Conservation (phyloP, 1,140 invertebrate genomes). For the Drosophila chauvacae region DNA sequence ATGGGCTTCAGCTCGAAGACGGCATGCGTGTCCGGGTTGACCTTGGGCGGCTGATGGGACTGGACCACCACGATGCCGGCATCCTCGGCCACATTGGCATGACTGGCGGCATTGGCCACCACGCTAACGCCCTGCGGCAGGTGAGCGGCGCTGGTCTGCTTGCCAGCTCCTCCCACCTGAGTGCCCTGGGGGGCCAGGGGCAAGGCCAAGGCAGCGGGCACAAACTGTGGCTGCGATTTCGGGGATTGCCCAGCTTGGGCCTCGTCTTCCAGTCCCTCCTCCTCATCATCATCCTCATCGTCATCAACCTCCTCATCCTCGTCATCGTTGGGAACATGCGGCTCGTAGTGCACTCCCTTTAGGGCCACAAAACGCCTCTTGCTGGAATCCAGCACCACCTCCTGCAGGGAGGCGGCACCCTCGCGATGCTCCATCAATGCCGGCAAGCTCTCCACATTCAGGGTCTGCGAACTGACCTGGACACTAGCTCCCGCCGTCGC, state of each 20-base stretch:
- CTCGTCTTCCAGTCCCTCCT: neutral
- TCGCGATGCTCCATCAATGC: conserved; percentile 53
- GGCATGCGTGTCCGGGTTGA: conserved; percentile 77
- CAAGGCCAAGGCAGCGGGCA: conserved; percentile 55
- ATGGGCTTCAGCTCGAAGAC: conserved; percentile 77
- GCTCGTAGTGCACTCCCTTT: conserved; percentile 42
- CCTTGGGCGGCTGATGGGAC: conserved; percentile 72
- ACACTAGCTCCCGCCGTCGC: neutral
- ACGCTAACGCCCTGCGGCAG: conserved; percentile 60
- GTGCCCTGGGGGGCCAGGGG: conserved; percentile 20
- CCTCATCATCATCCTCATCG: conserved; percentile 27
- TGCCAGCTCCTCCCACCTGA: neutral
- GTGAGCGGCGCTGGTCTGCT: conserved; percentile 20
- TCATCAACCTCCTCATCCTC: conserved; percentile 13
- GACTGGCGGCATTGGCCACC: conserved; percentile 60
- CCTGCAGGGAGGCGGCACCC: neutral
- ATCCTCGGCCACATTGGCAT: conserved; percentile 65
- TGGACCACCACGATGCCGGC: conserved; percentile 74
- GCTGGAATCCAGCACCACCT: conserved; percentile 1
- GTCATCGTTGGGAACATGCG: conserved; percentile 10
- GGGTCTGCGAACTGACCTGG: conserved; percentile 52
- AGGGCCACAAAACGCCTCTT: conserved; percentile 64
- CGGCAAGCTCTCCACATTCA: conserved; percentile 36
- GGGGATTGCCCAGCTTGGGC: conserved; percentile 10
- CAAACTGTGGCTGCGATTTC: conserved; percentile 14